Conservation (phyloP, 2,888 invertebrate species). For the Rotaria macrura region DNA sequence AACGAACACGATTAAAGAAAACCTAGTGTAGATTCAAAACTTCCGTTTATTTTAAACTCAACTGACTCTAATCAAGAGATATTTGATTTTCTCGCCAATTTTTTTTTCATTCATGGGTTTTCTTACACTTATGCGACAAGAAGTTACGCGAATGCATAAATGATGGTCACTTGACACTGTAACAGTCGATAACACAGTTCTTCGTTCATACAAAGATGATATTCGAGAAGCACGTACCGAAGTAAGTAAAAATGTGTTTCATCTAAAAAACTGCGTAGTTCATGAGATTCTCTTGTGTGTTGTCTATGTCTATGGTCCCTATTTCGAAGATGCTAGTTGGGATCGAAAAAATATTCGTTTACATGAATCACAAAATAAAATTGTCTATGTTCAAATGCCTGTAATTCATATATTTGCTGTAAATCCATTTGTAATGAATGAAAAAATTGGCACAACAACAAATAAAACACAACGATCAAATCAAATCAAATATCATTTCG, state of each 20-base stretch:
- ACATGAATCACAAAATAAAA: constrained; percentile 67
- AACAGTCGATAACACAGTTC: constrained; percentile 48
- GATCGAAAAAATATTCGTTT: constrained; percentile 63
- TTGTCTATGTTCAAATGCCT: constrained; percentile 67
- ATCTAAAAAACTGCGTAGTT: too few relatives aligned
- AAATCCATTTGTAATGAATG: constrained; percentile 37
- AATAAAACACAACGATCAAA: background rate
- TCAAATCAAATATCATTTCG: background rate
- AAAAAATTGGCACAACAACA: too few relatives aligned
- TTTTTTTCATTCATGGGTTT: constrained; percentile 58
- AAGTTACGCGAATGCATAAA: constrained; percentile 50
- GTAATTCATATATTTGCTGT: constrained; percentile 67
- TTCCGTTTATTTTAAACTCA: too few relatives aligned
- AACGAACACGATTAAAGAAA: too few relatives aligned
- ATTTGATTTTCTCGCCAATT: too few relatives aligned
- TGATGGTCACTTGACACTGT: constrained; percentile 51
- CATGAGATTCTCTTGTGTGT: constrained; percentile 56
- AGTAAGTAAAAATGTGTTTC: background rate
- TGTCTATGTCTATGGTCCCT: constrained; percentile 71
- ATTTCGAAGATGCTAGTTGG: constrained; percentile 78
- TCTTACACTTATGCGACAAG: constrained; percentile 79
- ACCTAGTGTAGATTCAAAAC: too few relatives aligned
- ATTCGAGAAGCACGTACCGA: constrained; percentile 72
- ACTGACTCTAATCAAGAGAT: too few relatives aligned
- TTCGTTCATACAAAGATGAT: constrained; percentile 45